Percentiles rank a stretch among this genome's conserved stretches.
Conservation (phyloP, 2,888 invertebrate genomes). For the Macrophya alboannulata region DNA sequence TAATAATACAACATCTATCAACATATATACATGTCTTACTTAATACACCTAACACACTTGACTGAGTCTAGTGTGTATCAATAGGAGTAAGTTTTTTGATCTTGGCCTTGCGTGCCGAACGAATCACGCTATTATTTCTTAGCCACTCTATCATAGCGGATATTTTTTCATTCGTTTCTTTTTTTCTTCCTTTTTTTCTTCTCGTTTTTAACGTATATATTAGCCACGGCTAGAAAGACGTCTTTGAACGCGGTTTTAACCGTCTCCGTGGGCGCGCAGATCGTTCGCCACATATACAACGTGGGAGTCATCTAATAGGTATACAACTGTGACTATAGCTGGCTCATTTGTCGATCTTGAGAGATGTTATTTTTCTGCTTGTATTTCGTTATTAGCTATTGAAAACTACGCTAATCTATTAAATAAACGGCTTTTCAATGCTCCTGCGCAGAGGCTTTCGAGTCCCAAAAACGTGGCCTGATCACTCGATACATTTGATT, state of each 20-base stretch:
- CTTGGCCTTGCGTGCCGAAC: slow-evolving; percentile 53
- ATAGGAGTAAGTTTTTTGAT: slow-evolving; percentile 28
- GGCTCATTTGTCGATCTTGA: slow-evolving; percentile 22
- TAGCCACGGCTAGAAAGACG: slow-evolving; percentile 11
- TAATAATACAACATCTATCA: not conserved
- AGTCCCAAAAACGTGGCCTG: not conserved
- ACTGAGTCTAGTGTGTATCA: not conserved
- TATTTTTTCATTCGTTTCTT: slow-evolving; percentile 15
- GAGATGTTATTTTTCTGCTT: not conserved
- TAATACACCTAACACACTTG: not conserved
- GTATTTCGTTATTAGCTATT: not conserved
- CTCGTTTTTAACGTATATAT: not conserved
- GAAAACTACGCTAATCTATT: not conserved
- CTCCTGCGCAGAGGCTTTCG: not conserved
- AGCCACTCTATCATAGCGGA: slow-evolving; percentile 22
- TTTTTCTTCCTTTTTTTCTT: not conserved
- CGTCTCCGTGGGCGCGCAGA: slow-evolving; percentile 16
- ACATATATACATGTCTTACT: not conserved
- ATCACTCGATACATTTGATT: not conserved
- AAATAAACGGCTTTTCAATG: not conserved
- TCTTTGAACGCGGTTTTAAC: not conserved
- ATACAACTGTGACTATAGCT: slow-evolving; percentile 32
- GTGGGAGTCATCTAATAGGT: slow-evolving; percentile 53
- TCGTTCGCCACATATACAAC: slow-evolving; percentile 27
- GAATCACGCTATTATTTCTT: slow-evolving; percentile 52